phyloP scores from a whole-genome alignment of 2,888 invertebrate genomes.

The Nephrotoma flavescens region DNA sequence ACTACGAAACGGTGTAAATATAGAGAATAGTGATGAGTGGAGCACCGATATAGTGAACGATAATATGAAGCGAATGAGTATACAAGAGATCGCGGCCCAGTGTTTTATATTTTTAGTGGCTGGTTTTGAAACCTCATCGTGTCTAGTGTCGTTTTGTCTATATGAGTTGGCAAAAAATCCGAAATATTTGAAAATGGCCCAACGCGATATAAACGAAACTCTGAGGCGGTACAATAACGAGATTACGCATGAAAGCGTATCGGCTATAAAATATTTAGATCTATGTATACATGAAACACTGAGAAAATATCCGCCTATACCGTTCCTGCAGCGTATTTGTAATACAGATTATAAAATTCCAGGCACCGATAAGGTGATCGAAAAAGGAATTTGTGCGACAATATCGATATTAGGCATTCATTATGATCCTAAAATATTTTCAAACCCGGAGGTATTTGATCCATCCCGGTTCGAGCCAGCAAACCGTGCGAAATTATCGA shows the following conservation, averaged over 20 bases:
- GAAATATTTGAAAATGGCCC: neutral
- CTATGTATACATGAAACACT: neutral
- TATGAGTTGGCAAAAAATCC: constrained; percentile 2
- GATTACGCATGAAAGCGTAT: neutral
- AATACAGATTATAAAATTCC: constrained; percentile 5
- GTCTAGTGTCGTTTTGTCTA: constrained; percentile 1
- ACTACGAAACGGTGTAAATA: constrained; percentile 16
- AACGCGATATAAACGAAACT: neutral
- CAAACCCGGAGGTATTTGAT: constrained; percentile 6
- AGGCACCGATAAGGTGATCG: neutral
- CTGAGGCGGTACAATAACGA: neutral
- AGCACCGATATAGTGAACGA: constrained; percentile 7
- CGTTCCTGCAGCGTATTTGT: constrained; percentile 5
- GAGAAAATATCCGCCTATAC: constrained; percentile 5
- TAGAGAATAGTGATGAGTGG: constrained; percentile 8
- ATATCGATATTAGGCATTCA: constrained; percentile 7
- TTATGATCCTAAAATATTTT: constrained; percentile 6
- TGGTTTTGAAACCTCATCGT: neutral
- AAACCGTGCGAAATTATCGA: neutral
- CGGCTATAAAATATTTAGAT: neutral
- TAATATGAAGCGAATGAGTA: neutral
- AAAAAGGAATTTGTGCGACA: constrained; percentile 1
- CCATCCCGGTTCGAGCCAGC: constrained; percentile 3
- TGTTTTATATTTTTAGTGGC: neutral
- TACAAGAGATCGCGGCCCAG: neutral